These are phyloP conservation scores for Thaleichthys pacificus DNA, from an alignment of 2,797 vertebrate species.

Conservation along the genomic window DNA sequence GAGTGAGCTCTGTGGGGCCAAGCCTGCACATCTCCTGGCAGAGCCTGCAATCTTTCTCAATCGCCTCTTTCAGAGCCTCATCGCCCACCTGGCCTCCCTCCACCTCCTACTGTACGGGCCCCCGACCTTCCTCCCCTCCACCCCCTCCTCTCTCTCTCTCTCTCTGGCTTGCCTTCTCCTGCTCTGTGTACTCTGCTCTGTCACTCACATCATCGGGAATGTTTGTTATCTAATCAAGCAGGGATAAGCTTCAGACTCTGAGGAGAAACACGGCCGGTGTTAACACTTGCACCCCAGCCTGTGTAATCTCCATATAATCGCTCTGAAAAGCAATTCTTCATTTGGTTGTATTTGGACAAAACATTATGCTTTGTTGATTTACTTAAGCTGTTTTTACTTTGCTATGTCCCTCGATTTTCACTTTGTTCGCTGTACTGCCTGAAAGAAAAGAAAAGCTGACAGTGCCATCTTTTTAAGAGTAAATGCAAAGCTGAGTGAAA, in stretches of 20 bases:
- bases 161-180: conserved; percentile 22
- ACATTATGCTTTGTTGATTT: background rate
- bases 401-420: too few relatives aligned
- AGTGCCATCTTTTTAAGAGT: conserved; percentile 10
- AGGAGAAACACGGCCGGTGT: conserved; percentile 24
- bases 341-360: background rate
- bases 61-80: conserved; percentile 43
- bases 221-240: conserved; percentile 50
- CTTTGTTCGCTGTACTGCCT: too few relatives aligned
- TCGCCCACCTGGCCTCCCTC: conserved; percentile 23
- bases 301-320: background rate
- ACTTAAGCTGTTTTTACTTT: background rate
- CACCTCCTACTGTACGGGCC: conserved; percentile 16
- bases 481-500: background rate
- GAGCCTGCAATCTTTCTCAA: conserved; percentile 40
- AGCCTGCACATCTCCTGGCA: conserved; percentile 40
- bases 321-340: too few relatives aligned
- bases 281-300: background rate
- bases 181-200: conserved; percentile 25
- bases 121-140: conserved; percentile 1
- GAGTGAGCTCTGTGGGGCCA: conserved; percentile 21
- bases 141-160: conserved; percentile 1
- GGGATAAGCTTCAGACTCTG: conserved; percentile 27
- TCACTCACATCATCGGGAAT: conserved; percentile 51
- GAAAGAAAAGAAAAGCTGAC: too few relatives aligned